Conservation (phyloP, 2,888 invertebrate species). For the Rotaria socialis region DNA sequence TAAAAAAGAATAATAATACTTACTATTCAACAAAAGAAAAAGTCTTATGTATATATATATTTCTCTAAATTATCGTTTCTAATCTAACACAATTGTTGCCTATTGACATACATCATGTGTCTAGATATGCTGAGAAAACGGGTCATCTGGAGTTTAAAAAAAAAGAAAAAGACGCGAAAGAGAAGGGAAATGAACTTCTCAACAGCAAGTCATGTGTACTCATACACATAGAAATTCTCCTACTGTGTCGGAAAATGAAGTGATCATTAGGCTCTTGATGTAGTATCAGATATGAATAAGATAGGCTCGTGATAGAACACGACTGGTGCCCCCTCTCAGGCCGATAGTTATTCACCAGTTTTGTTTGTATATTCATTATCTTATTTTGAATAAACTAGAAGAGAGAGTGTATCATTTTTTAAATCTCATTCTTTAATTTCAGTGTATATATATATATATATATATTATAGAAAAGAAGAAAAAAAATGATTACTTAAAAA, state of each 20-base stretch:
- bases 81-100: background rate
- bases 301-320: too few relatives aligned
- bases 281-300: background rate
- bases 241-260: background rate
- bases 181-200: constrained; percentile 19
- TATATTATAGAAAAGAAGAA: background rate
- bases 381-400: too few relatives aligned
- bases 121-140: constrained; percentile 8
- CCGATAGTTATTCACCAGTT: too few relatives aligned
- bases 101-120: constrained; percentile 1
- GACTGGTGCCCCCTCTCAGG: too few relatives aligned
- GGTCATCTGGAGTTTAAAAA: background rate
- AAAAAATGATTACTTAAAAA: constrained; percentile 15
- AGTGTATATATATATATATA: background rate
- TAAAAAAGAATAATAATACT: background rate
- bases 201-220: background rate
- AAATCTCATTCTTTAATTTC: background rate
- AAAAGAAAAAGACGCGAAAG: background rate
- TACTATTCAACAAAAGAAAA: background rate
- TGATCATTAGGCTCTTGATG: background rate
- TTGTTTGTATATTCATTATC: too few relatives aligned
- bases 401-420: too few relatives aligned
- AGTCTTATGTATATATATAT: background rate
- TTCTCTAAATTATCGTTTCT: constrained; percentile 7
- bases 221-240: background rate